These are phyloP conservation scores for Apamea sordens DNA, from an alignment of 2,888 invertebrate species.

Conservation along the genomic window DNA sequence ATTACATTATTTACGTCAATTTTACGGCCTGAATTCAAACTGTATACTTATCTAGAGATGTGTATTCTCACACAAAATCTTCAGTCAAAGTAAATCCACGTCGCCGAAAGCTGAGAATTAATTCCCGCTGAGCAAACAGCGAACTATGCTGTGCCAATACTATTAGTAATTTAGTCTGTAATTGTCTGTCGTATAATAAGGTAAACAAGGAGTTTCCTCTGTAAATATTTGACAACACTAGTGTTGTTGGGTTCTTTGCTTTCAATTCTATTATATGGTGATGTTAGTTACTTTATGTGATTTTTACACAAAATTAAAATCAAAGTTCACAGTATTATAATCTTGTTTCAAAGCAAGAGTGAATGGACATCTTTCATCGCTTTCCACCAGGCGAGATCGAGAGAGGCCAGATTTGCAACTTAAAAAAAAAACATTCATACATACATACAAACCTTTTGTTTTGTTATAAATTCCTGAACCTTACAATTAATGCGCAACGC, in stretches of 20 bases:
- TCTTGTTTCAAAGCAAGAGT: no score
- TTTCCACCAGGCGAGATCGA: no score
- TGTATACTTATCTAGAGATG: conserved; percentile 17
- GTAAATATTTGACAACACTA: conserved; percentile 47
- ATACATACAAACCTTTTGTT: no score
- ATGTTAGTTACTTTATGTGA: not conserved
- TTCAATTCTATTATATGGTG: conserved; percentile 8
- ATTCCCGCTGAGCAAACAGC: conserved; percentile 53
- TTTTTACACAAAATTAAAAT: not conserved
- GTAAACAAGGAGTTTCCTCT: conserved; percentile 45
- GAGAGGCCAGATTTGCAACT: no score
- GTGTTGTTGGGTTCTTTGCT: conserved; percentile 13
- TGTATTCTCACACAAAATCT: conserved; percentile 40
- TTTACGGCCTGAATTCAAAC: conserved; percentile 20
- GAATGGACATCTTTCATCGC: no score
- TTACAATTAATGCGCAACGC: not conserved
- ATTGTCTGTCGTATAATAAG: conserved; percentile 56
- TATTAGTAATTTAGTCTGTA: conserved; percentile 63
- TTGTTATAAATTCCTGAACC: not conserved
- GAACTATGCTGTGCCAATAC: conserved; percentile 57
- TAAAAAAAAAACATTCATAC: no score
- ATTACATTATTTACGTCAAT: not conserved
- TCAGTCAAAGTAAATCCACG: conserved; percentile 50
- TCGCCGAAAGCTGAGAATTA: conserved; percentile 53
- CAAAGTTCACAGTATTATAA: no score